Percentiles rank a stretch among this genome's conserved stretches.
Evolutionary conservation across 2,888 invertebrate species (phyloP).

Genomic region (Pedicia rivosa): DNA sequence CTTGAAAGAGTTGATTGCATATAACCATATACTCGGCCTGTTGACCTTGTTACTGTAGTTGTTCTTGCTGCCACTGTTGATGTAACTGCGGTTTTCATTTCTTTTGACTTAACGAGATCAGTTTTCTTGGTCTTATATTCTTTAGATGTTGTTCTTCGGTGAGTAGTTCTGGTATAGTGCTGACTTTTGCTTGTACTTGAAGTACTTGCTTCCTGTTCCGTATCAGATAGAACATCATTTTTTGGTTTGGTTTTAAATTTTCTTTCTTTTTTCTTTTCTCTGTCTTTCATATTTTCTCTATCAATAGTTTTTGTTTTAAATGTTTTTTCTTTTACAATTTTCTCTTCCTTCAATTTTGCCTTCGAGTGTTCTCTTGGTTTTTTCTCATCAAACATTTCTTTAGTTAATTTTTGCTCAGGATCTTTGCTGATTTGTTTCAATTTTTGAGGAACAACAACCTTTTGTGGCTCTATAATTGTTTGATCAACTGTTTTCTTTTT

Average conservation of each 20-base stretch:
- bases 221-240: background rate
- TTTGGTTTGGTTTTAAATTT: background rate
- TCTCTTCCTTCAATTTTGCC: no score
- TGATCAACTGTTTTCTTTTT: background rate
- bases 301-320: background rate
- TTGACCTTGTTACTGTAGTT: slow-evolving; percentile 16
- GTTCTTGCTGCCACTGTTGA: slow-evolving; percentile 3
- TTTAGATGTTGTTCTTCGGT: background rate
- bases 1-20: slow-evolving; percentile 43
- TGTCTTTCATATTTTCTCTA: background rate
- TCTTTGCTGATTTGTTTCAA: no score
- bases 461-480: background rate
- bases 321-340: background rate
- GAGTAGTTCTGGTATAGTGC: background rate
- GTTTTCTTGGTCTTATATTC: slow-evolving; percentile 10
- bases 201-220: background rate
- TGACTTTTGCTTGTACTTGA: background rate
- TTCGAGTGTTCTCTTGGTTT: no score
- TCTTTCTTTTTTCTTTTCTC: background rate
- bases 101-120: background rate
- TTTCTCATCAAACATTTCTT: no score
- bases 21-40: slow-evolving; percentile 31
- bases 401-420: no score
- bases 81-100: background rate
- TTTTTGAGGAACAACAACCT: background rate